These are phyloP conservation scores for Lipotes vexillifer DNA, from an alignment of 2,113 vertebrate genomes.

Conservation along the genomic window DNA sequence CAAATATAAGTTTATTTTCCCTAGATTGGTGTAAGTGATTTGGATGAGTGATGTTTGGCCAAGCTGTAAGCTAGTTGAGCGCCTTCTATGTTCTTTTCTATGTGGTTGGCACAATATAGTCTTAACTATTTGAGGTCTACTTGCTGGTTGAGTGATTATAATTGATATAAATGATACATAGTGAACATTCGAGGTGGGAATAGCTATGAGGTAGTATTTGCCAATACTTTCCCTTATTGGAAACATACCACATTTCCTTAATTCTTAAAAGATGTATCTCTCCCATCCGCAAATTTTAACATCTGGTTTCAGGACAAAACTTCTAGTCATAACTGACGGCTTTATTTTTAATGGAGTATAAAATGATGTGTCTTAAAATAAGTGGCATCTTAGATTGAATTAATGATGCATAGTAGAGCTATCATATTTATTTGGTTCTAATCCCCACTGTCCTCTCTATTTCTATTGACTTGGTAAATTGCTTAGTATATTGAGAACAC, in stretches of 20 bases:
- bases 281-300: neutral
- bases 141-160: neutral
- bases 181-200: neutral
- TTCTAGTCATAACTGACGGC: neutral
- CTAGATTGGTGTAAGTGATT: neutral
- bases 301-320: neutral
- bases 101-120: neutral
- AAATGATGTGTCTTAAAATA: slow-evolving; percentile 18
- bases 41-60: neutral
- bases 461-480: neutral
- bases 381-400: neutral
- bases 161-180: neutral
- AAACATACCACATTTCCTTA: neutral
- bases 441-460: neutral
- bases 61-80: neutral
- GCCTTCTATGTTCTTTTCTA: neutral
- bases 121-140: neutral
- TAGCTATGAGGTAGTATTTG: neutral
- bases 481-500: neutral
- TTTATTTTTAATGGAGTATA: neutral
- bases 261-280: neutral
- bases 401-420: neutral
- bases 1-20: slow-evolving; percentile 20
- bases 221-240: neutral
- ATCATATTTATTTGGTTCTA: slow-evolving; percentile 28